Evolutionary conservation across 2,113 vertebrate species (phyloP), one percentile per base, ranked within the genome.

Genomic region (Caretta caretta): DNA sequence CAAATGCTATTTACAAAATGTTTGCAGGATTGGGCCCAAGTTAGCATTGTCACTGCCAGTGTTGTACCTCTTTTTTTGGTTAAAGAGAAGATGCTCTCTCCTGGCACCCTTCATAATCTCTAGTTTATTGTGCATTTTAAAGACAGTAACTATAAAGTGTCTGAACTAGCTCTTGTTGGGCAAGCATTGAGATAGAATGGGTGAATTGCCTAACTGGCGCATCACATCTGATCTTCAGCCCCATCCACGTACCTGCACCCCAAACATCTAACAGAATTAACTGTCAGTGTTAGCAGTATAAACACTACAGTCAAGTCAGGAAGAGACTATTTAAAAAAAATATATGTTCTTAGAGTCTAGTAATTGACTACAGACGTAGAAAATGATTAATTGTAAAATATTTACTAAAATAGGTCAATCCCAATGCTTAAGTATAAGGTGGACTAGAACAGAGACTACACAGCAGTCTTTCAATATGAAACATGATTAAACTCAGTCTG

Each of bases 301-400:
- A 19, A 2, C 38, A 20, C 8, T 19, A 5, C 69, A 2, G 13
- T 13, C 5, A 42, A 31, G 38, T 20, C 46, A 13, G 8, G 20
- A 0, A 24, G 42, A 27, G 20, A 14, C 72, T 46, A 38, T 69
- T 92, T 42, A 86, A 8, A 42, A 8, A 42, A 38, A 48, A 48
- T 0, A 1, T 0, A 0, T 0, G 0, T 5, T 1, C 48, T 17
- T 56, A n/a, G 50, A 11, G 57, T 29, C 12, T 62, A 62, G 65
- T 72, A n/a, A 22, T 72, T 14, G 8, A 72, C 65, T 27, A 14
- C 48, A 84, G 76, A 48, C 2, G 1, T 6, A 0, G 85, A 83
- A 29, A 1, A 2, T 5, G 1, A 2, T 46, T 78, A 59, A 54
- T 11, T 2, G 3, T 65, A 93, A 65, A 85, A n/a, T 72, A n/a